A percentile compares a stretch with the other conserved stretches of the same genome.
phyloP scores from a whole-genome alignment of 2,113 vertebrate species.

The Galemys pyrenaicus region DNA sequence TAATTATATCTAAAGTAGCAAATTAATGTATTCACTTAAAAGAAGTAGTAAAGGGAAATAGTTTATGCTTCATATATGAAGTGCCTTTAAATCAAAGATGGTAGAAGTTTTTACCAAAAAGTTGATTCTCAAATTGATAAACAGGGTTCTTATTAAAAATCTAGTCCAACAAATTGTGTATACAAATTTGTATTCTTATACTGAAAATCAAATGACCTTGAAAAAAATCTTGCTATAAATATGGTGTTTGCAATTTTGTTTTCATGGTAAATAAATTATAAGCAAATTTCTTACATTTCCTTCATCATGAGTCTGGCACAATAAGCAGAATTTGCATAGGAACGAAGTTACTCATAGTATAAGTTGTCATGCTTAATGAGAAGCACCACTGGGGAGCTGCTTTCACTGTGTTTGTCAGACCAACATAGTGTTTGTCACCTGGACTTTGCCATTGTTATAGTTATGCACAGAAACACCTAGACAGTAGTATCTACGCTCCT shows the following conservation, averaged over 20 bases:
- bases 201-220: neutral
- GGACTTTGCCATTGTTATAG: neutral
- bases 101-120: constrained; percentile 33
- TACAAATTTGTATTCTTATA: constrained; percentile 2
- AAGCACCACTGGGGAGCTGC: neutral
- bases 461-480: neutral
- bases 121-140: constrained; percentile 34
- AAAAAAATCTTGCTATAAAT: constrained; percentile 41
- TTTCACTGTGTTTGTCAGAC: neutral
- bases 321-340: neutral
- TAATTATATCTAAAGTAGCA: constrained; percentile 56
- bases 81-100: constrained; percentile 18
- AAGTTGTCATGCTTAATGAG: neutral
- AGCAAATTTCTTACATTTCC: neutral
- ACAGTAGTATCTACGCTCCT: neutral
- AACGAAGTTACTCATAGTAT: neutral
- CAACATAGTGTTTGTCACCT: neutral
- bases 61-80: constrained; percentile 33
- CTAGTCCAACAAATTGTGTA: neutral
- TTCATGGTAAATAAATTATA: constrained; percentile 10
- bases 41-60: neutral
- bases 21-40: constrained; percentile 44
- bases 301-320: neutral
- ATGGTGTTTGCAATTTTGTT: neutral
- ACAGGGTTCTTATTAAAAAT: constrained; percentile 6